Percentiles rank a stretch among this genome's conserved stretches.
phyloP scores from a whole-genome alignment of 2,113 vertebrate species.

The Microcebus murinus region DNA sequence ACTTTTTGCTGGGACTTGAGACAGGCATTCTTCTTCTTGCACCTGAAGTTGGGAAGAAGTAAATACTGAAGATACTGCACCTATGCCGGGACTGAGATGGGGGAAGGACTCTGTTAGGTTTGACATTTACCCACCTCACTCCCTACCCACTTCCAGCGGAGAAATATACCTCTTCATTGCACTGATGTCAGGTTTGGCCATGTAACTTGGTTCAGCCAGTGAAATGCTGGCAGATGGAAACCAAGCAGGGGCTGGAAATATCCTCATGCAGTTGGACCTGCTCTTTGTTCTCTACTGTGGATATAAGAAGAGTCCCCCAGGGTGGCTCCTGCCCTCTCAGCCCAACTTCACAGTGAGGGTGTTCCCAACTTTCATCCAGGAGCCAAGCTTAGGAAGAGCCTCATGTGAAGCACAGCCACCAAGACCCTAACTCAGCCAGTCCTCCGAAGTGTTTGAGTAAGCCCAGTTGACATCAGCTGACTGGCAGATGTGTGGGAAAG shows the following conservation, averaged over 20 bases:
- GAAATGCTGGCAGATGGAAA: neutral
- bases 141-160: neutral
- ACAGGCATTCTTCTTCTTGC: neutral
- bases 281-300: neutral
- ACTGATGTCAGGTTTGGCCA: accelerated
- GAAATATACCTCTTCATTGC: neutral
- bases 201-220: neutral
- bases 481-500: neutral
- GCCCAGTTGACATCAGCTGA: neutral
- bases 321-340: neutral
- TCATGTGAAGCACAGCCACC: neutral
- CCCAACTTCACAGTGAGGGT: neutral
- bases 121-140: neutral
- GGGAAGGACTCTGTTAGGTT: neutral
- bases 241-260: neutral
- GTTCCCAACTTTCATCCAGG: neutral
- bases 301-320: neutral
- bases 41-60: neutral
- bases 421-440: neutral
- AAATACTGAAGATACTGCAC: neutral
- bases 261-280: too few relatives aligned
- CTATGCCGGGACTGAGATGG: neutral
- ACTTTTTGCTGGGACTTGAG: neutral
- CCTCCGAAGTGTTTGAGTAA: neutral
- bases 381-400: neutral